A percentile compares a stretch with the other conserved stretches of the same genome.
Evolutionary conservation across 1,140 invertebrate species (phyloP).

Genomic region (Apis dorsata): DNA sequence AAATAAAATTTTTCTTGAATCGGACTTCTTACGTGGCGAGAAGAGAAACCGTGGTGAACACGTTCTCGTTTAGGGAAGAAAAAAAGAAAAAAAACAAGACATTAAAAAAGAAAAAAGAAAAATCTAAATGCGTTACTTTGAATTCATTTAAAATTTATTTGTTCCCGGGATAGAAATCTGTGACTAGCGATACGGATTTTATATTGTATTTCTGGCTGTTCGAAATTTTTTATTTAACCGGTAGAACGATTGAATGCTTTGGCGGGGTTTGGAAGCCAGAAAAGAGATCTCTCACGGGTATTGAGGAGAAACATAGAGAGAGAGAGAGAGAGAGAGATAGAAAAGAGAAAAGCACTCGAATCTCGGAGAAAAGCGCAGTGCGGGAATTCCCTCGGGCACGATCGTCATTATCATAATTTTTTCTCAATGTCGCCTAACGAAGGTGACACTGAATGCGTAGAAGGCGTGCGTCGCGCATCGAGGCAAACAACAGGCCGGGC

Average conservation of each 20-base stretch:
- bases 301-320: background rate
- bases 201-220: constrained; percentile 9
- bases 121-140: background rate
- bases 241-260: background rate
- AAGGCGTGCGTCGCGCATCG: constrained; percentile 43
- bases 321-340: background rate
- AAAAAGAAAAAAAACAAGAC: no score
- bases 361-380: constrained; percentile 34
- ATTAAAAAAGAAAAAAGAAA: background rate
- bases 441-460: constrained; percentile 54
- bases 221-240: constrained; percentile 18
- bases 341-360: constrained; percentile 28
- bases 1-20: constrained; percentile 11
- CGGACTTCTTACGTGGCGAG: background rate
- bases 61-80: background rate
- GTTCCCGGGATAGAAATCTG: background rate
- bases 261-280: background rate
- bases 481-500: constrained; percentile 40
- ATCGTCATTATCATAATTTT: constrained; percentile 66
- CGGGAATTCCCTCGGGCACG: constrained; percentile 36
- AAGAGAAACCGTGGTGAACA: no score
- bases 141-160: constrained; percentile 8
- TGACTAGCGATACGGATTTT: constrained; percentile 1
- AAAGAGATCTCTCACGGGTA: background rate
- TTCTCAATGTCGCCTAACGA: constrained; percentile 62